Conservation (phyloP, 2,113 vertebrate genomes). For the Scomber scombrus region DNA sequence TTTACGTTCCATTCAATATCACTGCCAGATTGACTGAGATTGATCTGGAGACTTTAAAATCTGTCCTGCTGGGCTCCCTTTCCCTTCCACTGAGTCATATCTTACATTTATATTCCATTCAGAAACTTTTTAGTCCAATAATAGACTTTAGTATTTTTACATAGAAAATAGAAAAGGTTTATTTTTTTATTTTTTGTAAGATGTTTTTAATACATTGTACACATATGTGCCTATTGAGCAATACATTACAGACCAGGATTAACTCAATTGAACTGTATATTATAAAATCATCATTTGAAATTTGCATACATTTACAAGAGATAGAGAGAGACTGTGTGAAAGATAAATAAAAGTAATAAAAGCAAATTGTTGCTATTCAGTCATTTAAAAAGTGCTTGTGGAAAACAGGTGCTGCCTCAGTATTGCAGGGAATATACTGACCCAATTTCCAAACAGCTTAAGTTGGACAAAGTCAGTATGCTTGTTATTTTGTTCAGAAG, state of each 20-base stretch:
- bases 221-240: no score
- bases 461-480: not conserved
- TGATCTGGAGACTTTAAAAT: slow-evolving; percentile 42
- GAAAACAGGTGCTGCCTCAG: slow-evolving; percentile 8
- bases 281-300: no score
- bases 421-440: slow-evolving; percentile 5
- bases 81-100: slow-evolving; percentile 31
- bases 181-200: no score
- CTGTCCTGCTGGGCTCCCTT: slow-evolving; percentile 12
- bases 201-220: no score
- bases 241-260: no score
- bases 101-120: not conserved
- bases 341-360: not conserved
- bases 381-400: not conserved
- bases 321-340: not conserved
- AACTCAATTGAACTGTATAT: no score
- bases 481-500: slow-evolving; percentile 14
- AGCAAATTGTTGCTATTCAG: not conserved
- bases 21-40: not conserved
- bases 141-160: not conserved
- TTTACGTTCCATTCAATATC: not conserved
- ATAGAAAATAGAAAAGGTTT: no score
- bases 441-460: slow-evolving; percentile 4
- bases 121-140: not conserved
- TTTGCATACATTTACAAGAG: not conserved